phyloP scores from a whole-genome alignment of 2,113 vertebrate species.

The Maccullochella peelii region DNA sequence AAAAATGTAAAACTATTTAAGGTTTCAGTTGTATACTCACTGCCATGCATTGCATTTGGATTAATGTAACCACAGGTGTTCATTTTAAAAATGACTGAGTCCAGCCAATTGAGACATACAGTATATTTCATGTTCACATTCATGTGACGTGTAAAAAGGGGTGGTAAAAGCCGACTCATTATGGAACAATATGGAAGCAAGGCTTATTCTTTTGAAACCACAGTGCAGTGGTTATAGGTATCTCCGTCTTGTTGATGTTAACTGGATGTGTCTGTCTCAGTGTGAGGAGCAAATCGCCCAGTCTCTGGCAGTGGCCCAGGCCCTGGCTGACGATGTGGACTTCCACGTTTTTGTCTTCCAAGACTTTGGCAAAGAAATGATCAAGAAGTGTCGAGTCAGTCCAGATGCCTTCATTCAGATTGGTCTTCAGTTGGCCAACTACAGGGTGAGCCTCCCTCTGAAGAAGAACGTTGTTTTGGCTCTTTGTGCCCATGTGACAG shows the following conservation, averaged over 20 bases:
- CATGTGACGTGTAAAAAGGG: no score
- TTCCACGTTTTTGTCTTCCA: slow-evolving; percentile 89
- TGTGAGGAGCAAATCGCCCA: slow-evolving; percentile 79
- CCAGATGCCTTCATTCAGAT: slow-evolving; percentile 95
- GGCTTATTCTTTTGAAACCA: not conserved
- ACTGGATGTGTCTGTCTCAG: slow-evolving; percentile 60
- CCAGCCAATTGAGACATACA: no score
- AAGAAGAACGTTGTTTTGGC: not conserved
- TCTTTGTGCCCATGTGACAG: not conserved
- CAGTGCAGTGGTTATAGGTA: not conserved
- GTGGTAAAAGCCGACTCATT: not conserved
- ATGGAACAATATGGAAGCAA: not conserved
- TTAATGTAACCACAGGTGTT: not conserved
- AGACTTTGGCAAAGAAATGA: slow-evolving; percentile 91
- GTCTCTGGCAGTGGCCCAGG: slow-evolving; percentile 87
- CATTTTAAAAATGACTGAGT: not conserved
- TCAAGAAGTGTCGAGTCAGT: slow-evolving; percentile 92
- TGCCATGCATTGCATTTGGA: not conserved
- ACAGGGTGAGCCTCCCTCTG: slow-evolving; percentile 84
- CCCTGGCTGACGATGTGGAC: slow-evolving; percentile 91
- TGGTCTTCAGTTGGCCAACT: slow-evolving; percentile 94
- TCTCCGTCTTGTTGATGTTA: not conserved
- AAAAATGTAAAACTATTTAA: not conserved
- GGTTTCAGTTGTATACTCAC: not conserved
- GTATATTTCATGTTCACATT: no score